These are phyloP conservation scores for Lindbergichthys nudifrons DNA, from an alignment of 2,797 vertebrate genomes.

Conservation along the genomic window DNA sequence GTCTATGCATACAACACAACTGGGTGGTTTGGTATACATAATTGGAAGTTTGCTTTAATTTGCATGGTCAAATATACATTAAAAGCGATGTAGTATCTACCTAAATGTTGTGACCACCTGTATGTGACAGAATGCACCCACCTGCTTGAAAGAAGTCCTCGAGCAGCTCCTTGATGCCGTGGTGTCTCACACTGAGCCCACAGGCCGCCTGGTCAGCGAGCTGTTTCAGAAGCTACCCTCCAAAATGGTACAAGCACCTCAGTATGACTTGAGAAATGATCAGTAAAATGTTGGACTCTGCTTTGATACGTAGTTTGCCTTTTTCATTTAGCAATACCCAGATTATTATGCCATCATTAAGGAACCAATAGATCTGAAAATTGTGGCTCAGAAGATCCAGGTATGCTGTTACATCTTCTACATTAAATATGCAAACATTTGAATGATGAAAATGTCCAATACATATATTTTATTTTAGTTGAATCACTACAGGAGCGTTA, in stretches of 20 bases:
- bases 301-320: conserved; percentile 28
- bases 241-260: conserved; percentile 90
- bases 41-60: neutral
- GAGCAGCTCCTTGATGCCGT: conserved; percentile 96
- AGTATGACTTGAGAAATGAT: neutral
- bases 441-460: neutral
- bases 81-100: neutral
- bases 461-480: conserved; percentile 78
- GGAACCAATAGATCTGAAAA: conserved; percentile 98
- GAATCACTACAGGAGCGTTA: conserved; percentile 92
- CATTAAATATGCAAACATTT: neutral
- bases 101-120: conserved; percentile 16
- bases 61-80: neutral
- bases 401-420: conserved; percentile 69
- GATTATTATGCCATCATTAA: conserved; percentile 99
- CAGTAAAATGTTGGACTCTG: neutral
- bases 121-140: conserved; percentile 84
- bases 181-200: conserved; percentile 91
- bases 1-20: neutral
- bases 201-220: conserved; percentile 93
- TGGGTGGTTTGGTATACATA: neutral
- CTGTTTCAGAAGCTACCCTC: conserved; percentile 99
- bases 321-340: conserved; percentile 93
- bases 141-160: conserved; percentile 92
- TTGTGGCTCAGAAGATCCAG: conserved; percentile 97